Evolutionary conservation across 2,797 vertebrate genomes (phyloP).

Genomic region (Takifugu ocellatus): DNA sequence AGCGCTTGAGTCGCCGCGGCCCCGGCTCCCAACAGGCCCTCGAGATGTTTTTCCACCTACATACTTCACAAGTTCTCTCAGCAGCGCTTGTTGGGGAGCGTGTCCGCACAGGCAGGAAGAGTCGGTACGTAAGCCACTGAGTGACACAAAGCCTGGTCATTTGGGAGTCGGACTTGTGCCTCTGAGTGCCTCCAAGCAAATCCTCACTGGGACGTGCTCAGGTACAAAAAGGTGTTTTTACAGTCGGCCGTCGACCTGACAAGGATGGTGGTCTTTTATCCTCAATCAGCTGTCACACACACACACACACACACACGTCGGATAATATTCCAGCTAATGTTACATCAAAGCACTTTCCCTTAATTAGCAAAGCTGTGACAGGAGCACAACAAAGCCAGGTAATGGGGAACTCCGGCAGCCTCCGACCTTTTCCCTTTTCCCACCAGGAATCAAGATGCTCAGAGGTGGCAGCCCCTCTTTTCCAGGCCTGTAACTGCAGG

Average conservation of each 20-base stretch:
- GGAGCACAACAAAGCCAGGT: slow-evolving; percentile 55
- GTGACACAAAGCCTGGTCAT: slow-evolving; percentile 29
- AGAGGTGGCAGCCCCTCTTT: slow-evolving; percentile 50
- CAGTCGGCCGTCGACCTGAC: slow-evolving; percentile 46
- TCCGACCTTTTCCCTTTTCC: slow-evolving; percentile 52
- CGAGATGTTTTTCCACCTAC: slow-evolving; percentile 37
- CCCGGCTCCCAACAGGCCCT: slow-evolving; percentile 33
- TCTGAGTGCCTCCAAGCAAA: slow-evolving; percentile 34
- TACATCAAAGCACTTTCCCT: slow-evolving; percentile 52
- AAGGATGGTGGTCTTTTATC: slow-evolving; percentile 43
- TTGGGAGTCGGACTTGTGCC: slow-evolving; percentile 24
- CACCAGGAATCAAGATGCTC: slow-evolving; percentile 52
- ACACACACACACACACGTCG: slow-evolving; percentile 6
- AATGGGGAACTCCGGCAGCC: slow-evolving; percentile 50
- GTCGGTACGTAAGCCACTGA: slow-evolving; percentile 16
- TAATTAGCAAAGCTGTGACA: slow-evolving; percentile 45
- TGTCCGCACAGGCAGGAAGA: slow-evolving; percentile 31
- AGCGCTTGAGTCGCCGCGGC: slow-evolving; percentile 15
- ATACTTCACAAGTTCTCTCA: slow-evolving; percentile 26
- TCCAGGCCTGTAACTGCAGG: slow-evolving; percentile 17
- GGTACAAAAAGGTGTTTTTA: slow-evolving; percentile 44
- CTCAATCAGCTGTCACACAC: slow-evolving; percentile 21
- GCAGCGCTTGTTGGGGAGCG: slow-evolving; percentile 19
- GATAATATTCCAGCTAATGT: slow-evolving; percentile 27
- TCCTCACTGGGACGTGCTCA: slow-evolving; percentile 26